Conservation (phyloP, 2,888 invertebrate species). For the Amiota minor region DNA sequence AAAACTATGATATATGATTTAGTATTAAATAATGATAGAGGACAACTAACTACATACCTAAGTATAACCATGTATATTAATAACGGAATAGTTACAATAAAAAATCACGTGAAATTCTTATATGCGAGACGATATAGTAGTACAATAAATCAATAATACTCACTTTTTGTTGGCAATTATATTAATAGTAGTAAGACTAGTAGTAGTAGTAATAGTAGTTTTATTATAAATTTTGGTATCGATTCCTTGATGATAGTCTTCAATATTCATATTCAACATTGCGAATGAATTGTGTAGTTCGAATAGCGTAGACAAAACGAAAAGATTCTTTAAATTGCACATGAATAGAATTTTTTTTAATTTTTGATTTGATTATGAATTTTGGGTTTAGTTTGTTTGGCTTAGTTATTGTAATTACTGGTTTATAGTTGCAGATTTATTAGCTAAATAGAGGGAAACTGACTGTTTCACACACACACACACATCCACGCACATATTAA, state of each 20-base stretch:
- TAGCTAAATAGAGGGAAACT: neutral
- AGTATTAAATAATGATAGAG: no score
- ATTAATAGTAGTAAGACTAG: neutral
- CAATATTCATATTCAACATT: conserved; percentile 5
- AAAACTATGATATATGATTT: no score
- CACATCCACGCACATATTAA: neutral
- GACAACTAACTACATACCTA: no score
- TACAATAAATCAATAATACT: conserved; percentile 44
- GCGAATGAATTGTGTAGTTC: neutral
- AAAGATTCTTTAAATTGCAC: neutral
- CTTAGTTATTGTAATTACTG: conserved; percentile 1
- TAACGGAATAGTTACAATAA: no score
- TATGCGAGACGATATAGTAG: neutral
- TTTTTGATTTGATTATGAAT: conserved; percentile 16
- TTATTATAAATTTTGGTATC: conserved; percentile 21
- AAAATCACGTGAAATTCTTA: no score
- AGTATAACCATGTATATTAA: no score
- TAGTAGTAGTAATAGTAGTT: conserved; percentile 5
- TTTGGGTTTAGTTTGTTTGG: neutral
- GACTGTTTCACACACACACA: neutral
- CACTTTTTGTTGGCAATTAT: conserved; percentile 46
- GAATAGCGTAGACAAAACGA: neutral
- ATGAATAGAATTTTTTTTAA: neutral
- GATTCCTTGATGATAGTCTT: conserved; percentile 12
- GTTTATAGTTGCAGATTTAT: neutral